Evolutionary conservation across 2,888 invertebrate genomes (phyloP), one percentile per base, ranked within the genome.

Genomic region (Timema podura): DNA sequence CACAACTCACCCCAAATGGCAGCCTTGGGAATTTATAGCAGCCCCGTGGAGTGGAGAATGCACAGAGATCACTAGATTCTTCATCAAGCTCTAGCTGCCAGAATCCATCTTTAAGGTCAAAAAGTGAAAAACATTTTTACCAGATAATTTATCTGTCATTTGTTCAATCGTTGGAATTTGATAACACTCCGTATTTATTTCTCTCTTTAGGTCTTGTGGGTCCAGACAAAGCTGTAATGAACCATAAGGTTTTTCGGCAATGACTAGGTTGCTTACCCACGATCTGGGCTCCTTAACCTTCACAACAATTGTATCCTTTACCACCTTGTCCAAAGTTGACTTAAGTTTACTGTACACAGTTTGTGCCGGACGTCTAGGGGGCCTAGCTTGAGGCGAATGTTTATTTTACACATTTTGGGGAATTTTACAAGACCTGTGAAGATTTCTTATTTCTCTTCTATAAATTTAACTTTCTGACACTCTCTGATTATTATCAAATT

Each of bases 121-220:
- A 61, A 9, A 61, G 44, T 61, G 44, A 30, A 8, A 61, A 61
- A 16, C 15, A n/a, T n/a, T n/a, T 9, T 8, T 61, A 13, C 6
- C 7, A 11, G 44, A 11, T n/a, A 57, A 30, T 57, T 57, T 57
- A 30, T 10, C 3, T 61, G 30, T 61, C 44, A 61, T 5, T 45
- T 61, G 44, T 13, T 61, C 61, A 61, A 61, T 30, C 11, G 30
- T 61, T 16, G 61, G 16, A 45, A 61, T 61, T 61, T 61, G 6
- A 30, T 51, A 57, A 66, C 51, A 65, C 46, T 66, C 57, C 13
- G 57, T 45, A 13, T 57, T 70, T 10, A n/a, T 67, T 9, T 57
- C 70, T 13, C 8, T 13, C 9, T 70, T 70, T 13, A 70, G 57
- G n/a, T 70, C 45, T 59, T 54, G n/a, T n/a, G 70, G 70, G 16